These are phyloP conservation scores for Lineus longissimus DNA, from an alignment of 1,140 invertebrate genomes.

Conservation along the genomic window DNA sequence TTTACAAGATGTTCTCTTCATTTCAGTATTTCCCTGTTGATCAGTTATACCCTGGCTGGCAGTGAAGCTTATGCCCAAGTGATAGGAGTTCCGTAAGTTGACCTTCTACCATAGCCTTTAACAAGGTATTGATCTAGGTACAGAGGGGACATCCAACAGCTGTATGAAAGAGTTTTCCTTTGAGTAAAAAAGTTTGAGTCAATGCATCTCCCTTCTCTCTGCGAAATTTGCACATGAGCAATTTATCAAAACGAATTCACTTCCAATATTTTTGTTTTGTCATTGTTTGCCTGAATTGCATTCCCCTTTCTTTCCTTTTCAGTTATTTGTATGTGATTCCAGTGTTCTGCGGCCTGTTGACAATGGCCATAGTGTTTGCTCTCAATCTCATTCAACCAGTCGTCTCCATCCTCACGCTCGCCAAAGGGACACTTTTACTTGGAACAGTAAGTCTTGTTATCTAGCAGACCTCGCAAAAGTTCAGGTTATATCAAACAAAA, in stretches of 20 bases:
- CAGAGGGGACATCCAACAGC: too few relatives aligned
- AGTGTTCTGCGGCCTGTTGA: slow-evolving; percentile 42
- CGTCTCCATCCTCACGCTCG: slow-evolving; percentile 44
- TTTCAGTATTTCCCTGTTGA: slow-evolving; percentile 42
- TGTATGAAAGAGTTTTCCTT: too few relatives aligned
- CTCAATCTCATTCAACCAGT: slow-evolving; percentile 42
- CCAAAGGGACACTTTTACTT: slow-evolving; percentile 44
- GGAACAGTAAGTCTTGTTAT: slow-evolving; percentile 40
- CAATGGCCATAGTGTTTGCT: slow-evolving; percentile 41
- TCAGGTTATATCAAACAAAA: too few relatives aligned
- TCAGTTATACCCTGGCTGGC: slow-evolving; percentile 47
- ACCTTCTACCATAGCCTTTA: neutral
- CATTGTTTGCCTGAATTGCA: too few relatives aligned
- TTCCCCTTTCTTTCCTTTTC: slow-evolving; percentile 18
- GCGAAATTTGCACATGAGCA: neutral
- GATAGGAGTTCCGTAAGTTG: slow-evolving; percentile 39
- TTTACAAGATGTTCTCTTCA: slow-evolving; percentile 8
- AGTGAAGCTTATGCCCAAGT: slow-evolving; percentile 46
- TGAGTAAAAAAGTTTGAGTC: too few relatives aligned
- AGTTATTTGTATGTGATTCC: slow-evolving; percentile 44
- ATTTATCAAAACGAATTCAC: neutral
- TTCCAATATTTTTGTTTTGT: too few relatives aligned
- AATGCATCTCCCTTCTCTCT: neutral
- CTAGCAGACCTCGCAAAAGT: neutral
- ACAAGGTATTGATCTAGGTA: too few relatives aligned